Base-by-base conservation (phyloP, 2,113 vertebrate genomes). In the Galbula dea region DNA sequence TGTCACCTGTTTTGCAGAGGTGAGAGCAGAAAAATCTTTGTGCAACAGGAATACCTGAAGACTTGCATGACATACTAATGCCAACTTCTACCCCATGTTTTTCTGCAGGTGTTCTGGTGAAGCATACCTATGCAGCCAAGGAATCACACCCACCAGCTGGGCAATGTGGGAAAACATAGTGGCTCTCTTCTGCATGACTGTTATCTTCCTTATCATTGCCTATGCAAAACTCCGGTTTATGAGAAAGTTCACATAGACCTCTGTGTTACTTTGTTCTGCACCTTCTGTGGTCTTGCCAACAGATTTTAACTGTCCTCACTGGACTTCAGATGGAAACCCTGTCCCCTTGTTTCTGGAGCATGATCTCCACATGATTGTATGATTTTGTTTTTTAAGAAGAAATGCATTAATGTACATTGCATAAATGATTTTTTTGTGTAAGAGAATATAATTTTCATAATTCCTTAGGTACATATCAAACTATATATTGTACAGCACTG, bases 111-210 rank as follows among this genome's bases (percentile, higher is more conserved):
- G 97, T 90, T 96, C 87, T 49, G 97, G 97, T 74, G 97, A 97
- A 88, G 79, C 75, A 10, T 96, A 97, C 59, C 89, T 97, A 29
- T 96, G 95, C 87, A 88, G 94, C 90, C 97, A 97, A 75, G 97
- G 97, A 83, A 96, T 97, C 0, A 4, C 69, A 26, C 79, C 94
- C 13, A 95, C 91, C 26, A 41, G 37, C 90, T 97, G 96, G 96
- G 95, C 93, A 49, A 97, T 97, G 96, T 97, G 97, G 97, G 96
- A 97, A 61, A 97, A 97, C 58, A 69, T 97, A 45, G 90, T 97
- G 49, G 97, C 95, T 71, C 96, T 97, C 13, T 36, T 93, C 78
- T 97, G 97, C 85, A 97, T 97, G 96, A 97, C 89, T 58, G 24
- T 95, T 45, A 95, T 96, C 76, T 97, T 97, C 83, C 96, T 97